These are phyloP conservation scores for Callocephalon fimbriatum DNA, from an alignment of 2,113 vertebrate genomes.

Conservation along the genomic window DNA sequence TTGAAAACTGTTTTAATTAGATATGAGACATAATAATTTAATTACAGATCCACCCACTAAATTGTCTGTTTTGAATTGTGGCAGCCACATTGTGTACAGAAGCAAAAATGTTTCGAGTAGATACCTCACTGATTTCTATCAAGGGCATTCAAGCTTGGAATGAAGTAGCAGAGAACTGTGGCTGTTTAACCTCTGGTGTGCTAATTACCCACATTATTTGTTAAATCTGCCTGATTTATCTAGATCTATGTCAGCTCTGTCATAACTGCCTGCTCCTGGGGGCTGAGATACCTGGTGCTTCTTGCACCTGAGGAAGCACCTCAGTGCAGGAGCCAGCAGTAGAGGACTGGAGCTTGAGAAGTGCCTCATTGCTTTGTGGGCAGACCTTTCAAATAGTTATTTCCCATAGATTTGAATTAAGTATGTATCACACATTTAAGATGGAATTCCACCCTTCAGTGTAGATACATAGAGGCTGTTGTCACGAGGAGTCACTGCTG, in stretches of 20 bases:
- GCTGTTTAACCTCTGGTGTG: constrained; percentile 10
- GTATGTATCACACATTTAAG: rapidly evolving
- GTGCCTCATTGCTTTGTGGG: background rate
- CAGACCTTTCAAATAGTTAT: background rate
- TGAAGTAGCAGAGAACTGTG: background rate
- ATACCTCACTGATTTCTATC: background rate
- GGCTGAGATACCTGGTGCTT: background rate
- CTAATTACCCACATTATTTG: background rate
- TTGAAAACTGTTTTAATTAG: constrained; percentile 69
- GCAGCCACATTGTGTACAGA: constrained; percentile 45
- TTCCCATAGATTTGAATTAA: background rate
- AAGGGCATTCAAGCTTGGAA: background rate
- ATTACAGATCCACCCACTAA: constrained; percentile 66
- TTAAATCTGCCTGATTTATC: background rate
- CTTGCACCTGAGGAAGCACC: background rate
- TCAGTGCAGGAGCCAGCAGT: rapidly evolving
- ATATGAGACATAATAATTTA: constrained; percentile 67
- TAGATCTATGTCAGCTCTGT: background rate
- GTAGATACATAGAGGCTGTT: rapidly evolving
- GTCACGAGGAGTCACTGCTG: rapidly evolving
- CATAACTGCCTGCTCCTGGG: background rate
- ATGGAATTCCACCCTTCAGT: background rate
- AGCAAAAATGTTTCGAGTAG: constrained; percentile 20
- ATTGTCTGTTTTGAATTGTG: constrained; percentile 53
- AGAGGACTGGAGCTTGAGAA: background rate